Evolutionary conservation across 2,888 invertebrate species (phyloP).

Genomic region (Microplitis deprimator): DNA sequence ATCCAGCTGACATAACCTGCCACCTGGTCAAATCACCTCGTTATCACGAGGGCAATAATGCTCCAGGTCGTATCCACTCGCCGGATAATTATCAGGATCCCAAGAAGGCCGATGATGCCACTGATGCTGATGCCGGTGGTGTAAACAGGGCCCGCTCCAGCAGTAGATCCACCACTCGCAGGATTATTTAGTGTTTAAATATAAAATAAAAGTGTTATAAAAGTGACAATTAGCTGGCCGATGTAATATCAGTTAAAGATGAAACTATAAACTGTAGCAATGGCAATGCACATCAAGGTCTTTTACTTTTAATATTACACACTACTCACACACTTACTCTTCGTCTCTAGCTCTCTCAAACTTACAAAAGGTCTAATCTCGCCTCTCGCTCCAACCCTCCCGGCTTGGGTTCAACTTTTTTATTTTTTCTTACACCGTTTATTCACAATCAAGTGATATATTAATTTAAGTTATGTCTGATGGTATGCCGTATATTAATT

Average conservation of each 20-base stretch:
- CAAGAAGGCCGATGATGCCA: background rate
- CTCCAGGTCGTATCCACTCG: conserved; percentile 3
- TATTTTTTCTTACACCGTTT: background rate
- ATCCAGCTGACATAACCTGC: conserved; percentile 70
- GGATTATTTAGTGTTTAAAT: background rate
- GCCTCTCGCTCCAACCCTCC: conserved; percentile 31
- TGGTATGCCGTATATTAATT: background rate
- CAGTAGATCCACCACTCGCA: too few relatives aligned
- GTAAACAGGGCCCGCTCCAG: background rate
- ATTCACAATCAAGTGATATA: conserved; percentile 12
- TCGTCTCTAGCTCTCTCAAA: conserved; percentile 19
- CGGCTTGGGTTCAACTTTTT: conserved; percentile 19
- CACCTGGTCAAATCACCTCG: conserved; percentile 28
- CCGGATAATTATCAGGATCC: background rate
- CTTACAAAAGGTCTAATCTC: background rate
- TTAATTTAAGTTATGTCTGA: background rate
- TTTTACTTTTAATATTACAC: conserved; percentile 11
- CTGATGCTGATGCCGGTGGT: background rate
- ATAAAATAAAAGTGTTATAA: conserved; percentile 22
- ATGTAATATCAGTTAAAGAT: conserved; percentile 21
- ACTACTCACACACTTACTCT: conserved; percentile 31
- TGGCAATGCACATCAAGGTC: conserved; percentile 33
- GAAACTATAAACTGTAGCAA: background rate
- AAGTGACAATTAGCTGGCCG: conserved; percentile 44
- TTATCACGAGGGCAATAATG: conserved; percentile 15